Evolutionary conservation across 2,113 vertebrate genomes (phyloP).

Genomic region (Tachysurus fulvidraco): DNA sequence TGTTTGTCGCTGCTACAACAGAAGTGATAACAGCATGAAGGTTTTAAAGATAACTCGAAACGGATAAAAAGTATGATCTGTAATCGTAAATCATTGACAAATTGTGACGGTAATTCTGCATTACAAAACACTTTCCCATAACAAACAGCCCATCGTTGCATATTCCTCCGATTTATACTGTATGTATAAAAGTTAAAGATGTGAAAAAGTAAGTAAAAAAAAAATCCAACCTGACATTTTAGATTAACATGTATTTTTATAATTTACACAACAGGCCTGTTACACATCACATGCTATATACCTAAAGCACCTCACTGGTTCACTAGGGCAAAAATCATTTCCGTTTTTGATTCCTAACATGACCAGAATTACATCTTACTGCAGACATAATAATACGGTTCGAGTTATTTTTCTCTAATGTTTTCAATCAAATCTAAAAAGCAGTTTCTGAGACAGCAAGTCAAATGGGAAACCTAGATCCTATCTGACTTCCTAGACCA

Average conservation of each 20-base stretch:
- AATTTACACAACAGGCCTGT: neutral
- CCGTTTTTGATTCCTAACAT: neutral
- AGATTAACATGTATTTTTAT: neutral
- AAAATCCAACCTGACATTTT: neutral
- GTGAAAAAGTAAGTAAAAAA: neutral
- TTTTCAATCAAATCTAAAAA: neutral
- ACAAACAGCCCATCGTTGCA: neutral
- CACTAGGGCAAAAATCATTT: neutral
- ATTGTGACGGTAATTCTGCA: neutral
- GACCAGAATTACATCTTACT: neutral
- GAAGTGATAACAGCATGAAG: neutral
- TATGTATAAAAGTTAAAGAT: neutral
- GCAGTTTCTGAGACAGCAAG: neutral
- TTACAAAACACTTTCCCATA: neutral
- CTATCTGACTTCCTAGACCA: conserved; percentile 3
- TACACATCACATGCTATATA: no score
- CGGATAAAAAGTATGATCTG: neutral
- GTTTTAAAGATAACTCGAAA: neutral
- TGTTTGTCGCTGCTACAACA: neutral
- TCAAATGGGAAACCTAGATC: conserved; percentile 12
- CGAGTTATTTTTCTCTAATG: neutral
- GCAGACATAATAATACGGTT: neutral
- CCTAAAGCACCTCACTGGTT: neutral
- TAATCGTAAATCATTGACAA: neutral
- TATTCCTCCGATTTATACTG: neutral